Percentiles rank a stretch among this genome's conserved stretches.
Evolutionary conservation across 2,797 vertebrate species (phyloP).

Genomic region (Urosaurus nigricauda): DNA sequence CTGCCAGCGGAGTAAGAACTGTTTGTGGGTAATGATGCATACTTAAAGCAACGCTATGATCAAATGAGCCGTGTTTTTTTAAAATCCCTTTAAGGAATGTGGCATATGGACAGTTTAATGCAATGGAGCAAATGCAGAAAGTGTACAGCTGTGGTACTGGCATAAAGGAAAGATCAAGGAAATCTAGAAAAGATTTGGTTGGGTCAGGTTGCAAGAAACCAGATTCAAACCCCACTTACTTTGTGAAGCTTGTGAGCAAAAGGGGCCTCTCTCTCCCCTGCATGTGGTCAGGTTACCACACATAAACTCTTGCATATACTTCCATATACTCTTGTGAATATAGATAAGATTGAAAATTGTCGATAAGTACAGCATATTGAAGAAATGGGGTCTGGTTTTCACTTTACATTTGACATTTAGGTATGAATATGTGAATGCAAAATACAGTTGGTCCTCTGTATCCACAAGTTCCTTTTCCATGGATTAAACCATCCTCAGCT

Average conservation of each 20-base stretch:
- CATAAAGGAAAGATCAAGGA: background rate
- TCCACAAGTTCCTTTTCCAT: no score
- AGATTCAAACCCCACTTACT: background rate
- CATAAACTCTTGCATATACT: no score
- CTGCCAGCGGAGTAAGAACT: background rate
- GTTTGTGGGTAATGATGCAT: slow-evolving; percentile 4
- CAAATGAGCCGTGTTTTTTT: background rate
- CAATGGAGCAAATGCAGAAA: background rate
- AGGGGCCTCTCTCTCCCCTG: no score
- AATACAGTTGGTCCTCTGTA: background rate
- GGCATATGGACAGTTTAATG: background rate
- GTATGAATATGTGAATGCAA: background rate
- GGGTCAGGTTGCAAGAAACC: background rate
- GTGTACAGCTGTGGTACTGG: background rate
- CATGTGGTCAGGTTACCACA: no score
- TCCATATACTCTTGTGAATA: background rate
- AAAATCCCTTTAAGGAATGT: background rate
- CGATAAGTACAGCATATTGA: background rate
- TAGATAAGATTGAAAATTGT: background rate
- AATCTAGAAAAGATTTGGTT: no score
- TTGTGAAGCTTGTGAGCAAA: background rate
- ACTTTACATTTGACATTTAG: background rate
- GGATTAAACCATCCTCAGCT: no score
- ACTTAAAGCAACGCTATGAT: slow-evolving; percentile 1
- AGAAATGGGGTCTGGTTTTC: background rate